phyloP scores from a whole-genome alignment of 2,888 invertebrate genomes.

The Eremobia ochroleuca region DNA sequence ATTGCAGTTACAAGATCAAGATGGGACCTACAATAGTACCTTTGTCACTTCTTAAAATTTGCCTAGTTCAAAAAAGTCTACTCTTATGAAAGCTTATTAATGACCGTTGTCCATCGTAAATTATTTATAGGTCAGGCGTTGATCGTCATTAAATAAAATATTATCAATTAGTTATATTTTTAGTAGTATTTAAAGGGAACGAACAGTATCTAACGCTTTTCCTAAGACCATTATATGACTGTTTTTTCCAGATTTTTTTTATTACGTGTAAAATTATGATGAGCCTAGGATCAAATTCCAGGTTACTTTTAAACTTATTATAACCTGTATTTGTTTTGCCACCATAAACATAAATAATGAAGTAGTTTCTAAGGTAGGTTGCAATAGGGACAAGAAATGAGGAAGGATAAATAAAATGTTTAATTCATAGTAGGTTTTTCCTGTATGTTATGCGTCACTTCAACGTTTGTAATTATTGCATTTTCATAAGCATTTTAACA shows the following conservation, averaged over 20 bases:
- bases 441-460: neutral
- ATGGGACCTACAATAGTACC: slow-evolving; percentile 12
- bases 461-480: neutral
- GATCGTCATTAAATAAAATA: neutral
- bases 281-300: neutral
- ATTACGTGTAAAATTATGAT: neutral
- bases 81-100: neutral
- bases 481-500: neutral
- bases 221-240: neutral
- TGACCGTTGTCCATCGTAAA: neutral
- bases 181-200: neutral
- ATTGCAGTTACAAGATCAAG: neutral
- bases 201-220: neutral
- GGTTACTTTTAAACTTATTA: neutral
- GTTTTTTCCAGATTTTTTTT: neutral
- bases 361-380: neutral
- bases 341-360: neutral
- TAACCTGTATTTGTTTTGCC: neutral
- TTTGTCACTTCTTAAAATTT: neutral
- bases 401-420: neutral
- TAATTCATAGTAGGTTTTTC: slow-evolving; percentile 6
- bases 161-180: neutral
- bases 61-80: neutral
- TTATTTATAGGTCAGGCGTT: neutral
- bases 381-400: neutral